Conservation (phyloP, 2,797 vertebrate genomes). For the Eurystomus glaucurus region DNA sequence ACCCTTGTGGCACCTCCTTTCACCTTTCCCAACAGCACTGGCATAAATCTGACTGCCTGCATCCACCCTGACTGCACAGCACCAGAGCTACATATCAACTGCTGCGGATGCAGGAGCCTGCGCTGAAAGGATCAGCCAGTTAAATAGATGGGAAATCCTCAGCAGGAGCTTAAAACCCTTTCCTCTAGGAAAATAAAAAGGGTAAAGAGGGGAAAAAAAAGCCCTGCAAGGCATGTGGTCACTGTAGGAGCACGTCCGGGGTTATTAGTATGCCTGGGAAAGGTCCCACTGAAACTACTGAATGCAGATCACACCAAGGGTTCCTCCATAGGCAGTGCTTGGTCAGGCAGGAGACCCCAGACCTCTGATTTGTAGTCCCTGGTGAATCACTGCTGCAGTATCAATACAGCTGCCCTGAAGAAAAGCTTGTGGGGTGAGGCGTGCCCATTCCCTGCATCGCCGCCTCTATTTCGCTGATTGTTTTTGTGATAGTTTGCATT, state of each 20-base stretch:
- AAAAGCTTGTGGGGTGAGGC: not conserved
- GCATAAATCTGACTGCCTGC: fast-evolving
- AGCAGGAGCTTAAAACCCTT: not conserved
- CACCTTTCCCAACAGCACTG: fast-evolving
- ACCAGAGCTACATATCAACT: not conserved
- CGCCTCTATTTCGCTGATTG: not conserved
- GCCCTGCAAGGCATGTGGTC: not conserved
- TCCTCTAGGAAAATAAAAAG: fast-evolving
- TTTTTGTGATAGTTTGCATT: not conserved
- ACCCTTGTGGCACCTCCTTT: fast-evolving
- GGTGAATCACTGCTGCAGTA: not conserved
- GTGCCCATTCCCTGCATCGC: fast-evolving
- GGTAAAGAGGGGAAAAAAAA: not conserved
- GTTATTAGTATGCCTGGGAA: not conserved
- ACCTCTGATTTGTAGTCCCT: not conserved
- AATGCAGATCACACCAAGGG: not conserved
- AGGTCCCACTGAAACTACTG: not conserved
- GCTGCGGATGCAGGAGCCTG: not conserved
- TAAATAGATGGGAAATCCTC: not conserved
- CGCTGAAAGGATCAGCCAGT: not conserved
- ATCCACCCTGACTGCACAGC: fast-evolving
- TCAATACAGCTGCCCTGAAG: not conserved
- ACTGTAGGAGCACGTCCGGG: not conserved
- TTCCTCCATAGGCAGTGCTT: not conserved
- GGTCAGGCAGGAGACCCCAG: not conserved